Base-by-base conservation (phyloP, 53 echinoderm and acorn worm species). In the Glandiceps talaboti region DNA sequence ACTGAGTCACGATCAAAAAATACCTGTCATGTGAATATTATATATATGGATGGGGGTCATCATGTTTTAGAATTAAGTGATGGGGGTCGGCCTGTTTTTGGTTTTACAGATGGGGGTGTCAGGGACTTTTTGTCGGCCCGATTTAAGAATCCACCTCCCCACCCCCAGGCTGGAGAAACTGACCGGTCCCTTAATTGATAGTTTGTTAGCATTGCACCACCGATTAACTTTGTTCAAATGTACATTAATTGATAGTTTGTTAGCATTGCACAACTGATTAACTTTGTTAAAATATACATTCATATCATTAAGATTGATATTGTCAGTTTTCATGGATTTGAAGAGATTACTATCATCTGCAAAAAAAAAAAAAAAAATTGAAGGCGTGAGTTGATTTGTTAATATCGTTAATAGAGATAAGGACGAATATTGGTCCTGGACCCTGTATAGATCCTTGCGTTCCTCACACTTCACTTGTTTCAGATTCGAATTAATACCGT, bases 311-410 rank as follows among this genome's bases (percentile, higher is more conserved):
- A 80, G 28, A 26, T 32, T 14, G 14, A 45, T 64, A 26, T 85
- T 30, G 27, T 75, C 27, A 73, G 32, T 81, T 14, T 73, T 32
- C 31, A 33, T 25, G 79, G 75, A 80, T 32, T 32, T 73, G 14
- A 80, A 85, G 12, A 85, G 27, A 75, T 75, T 85, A 28, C 80
- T 80, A 73, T 80, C 85, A 30, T 85, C 80, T 0, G 85, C 85
- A 75, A 80, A n/a, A n/a, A n/a, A 85, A 45, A 20, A 45, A 20
- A 45, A 12, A 20, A 20, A 45, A 45, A 45, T 45, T 20, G 20
- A 45, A 45, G 64, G 20, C 75, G 80, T 28, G 30, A 80, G 79
- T 27, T 32, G 72, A 1, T 30, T 32, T 27, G 77, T 14, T 14
- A 85, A 10, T 31, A 78, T 79, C 27, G 78, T 85, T 45, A 45